A percentile compares a stretch with the other conserved stretches of the same genome.
Evolutionary conservation across 2,113 vertebrate species (phyloP).

Genomic region (Girardinichthys multiradiatus): DNA sequence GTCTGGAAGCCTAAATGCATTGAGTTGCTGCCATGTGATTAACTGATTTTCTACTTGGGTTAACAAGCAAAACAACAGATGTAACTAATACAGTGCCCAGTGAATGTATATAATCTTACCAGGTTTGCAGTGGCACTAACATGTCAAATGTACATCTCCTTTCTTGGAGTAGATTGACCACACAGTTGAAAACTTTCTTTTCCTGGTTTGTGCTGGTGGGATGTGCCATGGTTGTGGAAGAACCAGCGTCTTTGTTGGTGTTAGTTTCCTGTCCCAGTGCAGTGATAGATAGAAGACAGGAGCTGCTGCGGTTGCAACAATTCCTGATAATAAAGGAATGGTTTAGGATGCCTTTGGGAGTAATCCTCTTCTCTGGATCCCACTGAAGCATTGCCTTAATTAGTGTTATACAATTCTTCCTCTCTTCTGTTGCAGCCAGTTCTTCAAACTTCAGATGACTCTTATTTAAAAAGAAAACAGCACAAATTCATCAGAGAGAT

Average conservation of each 20-base stretch:
- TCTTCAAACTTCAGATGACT: not conserved
- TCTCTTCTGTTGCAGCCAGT: not conserved
- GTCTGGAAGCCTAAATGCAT: too few relatives aligned
- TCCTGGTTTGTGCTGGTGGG: not conserved
- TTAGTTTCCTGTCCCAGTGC: not conserved
- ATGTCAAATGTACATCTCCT: not conserved
- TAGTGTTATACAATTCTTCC: slow-evolving; percentile 2
- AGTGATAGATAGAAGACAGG: not conserved
- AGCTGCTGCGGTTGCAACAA: not conserved
- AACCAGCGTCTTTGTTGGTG: not conserved
- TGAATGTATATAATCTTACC: not conserved
- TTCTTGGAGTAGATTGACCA: not conserved
- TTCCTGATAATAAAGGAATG: slow-evolving; percentile 13
- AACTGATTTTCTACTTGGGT: too few relatives aligned
- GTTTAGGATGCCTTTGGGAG: not conserved
- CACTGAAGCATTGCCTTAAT: slow-evolving; percentile 16
- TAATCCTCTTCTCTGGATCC: slow-evolving; percentile 17
- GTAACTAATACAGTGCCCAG: too few relatives aligned
- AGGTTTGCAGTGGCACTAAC: not conserved
- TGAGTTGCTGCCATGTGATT: too few relatives aligned
- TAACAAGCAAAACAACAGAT: too few relatives aligned
- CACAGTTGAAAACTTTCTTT: not conserved
- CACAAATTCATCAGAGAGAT: not conserved
- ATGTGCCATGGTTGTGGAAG: too few relatives aligned
- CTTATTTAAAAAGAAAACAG: not conserved